Base-by-base conservation (phyloP, 1,140 invertebrate genomes). In the Coptotermes formosanus region DNA sequence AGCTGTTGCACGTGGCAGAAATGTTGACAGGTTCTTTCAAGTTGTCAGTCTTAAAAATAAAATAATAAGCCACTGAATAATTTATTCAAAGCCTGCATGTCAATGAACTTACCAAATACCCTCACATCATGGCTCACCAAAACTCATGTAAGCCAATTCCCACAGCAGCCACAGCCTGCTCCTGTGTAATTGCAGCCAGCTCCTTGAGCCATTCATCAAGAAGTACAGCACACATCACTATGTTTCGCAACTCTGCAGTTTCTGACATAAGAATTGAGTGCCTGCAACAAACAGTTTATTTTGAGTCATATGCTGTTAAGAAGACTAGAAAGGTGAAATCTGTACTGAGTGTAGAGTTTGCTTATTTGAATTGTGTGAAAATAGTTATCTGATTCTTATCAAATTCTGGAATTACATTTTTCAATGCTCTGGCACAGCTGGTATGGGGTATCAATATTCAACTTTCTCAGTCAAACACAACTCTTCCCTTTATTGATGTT, bases 141-240 rank as follows among this genome's bases (percentile, higher is more conserved):
- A 75, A 75, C n/a, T 75, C 64, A 75, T 30, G 25, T 30, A 48
- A 84, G 3, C 82, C 82, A 32, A 64, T 23, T 23, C 48, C 59
- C 9, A 84, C 44, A 44, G 30, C 44, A 32, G 83, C 82, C 82
- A 90, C 88, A 30, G 95, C 94, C 89, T 99, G 97, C 91, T 99
- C 97, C 91, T 98, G 97, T 86, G 96, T 95, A 82, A 99, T 93
- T 25, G 98, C 97, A 1, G 97, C 96, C 81, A 99, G 91, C 92
- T 99, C 97, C 91, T 98, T 97, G 0, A 98, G 91, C 96, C 98
- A 98, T 90, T 99, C 97, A 89, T 97, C 96, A 83, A 99, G 91
- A 84, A 99, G 91, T 9, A 99, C 94, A n/a, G 97, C 97, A 91
- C 97, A 96, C 86, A 96, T 91, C 6, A 96, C 94, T 84, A 96